phyloP scores from a whole-genome alignment of 2,113 vertebrate genomes.

The Motacilla alba region DNA sequence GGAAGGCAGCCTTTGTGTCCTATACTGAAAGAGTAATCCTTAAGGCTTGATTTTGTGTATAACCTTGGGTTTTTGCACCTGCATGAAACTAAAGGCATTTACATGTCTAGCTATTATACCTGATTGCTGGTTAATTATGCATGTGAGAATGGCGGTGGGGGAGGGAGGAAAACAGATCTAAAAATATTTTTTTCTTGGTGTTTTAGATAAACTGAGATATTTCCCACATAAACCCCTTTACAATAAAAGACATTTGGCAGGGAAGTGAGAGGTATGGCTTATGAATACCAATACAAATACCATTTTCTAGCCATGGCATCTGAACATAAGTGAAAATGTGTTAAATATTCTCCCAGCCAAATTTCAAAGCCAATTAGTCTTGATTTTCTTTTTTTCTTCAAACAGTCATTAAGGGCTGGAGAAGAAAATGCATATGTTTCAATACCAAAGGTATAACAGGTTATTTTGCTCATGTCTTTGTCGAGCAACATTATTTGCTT shows the following conservation, averaged over 20 bases:
- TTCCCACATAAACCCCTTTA: neutral
- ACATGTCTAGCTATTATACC: conserved; percentile 53
- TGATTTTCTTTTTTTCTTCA: neutral
- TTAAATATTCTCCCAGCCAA: neutral
- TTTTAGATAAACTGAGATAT: neutral
- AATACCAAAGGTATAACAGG: neutral
- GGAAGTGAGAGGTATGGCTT: neutral
- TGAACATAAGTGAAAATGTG: neutral
- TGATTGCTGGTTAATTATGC: conserved; percentile 62
- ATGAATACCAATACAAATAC: neutral
- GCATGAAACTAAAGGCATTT: conserved; percentile 38
- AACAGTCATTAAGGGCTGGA: neutral
- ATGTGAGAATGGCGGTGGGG: neutral
- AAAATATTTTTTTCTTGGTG: conserved; percentile 7
- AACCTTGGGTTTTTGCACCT: conserved; percentile 53
- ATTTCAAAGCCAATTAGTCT: conserved; percentile 21
- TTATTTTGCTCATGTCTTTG: neutral
- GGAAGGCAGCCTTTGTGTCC: conserved; percentile 4
- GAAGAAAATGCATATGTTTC: neutral
- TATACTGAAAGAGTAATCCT: neutral
- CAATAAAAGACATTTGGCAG: neutral
- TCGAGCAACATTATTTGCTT: neutral
- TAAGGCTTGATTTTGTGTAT: conserved; percentile 29
- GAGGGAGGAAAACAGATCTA: conserved; percentile 3
- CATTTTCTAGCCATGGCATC: conserved; percentile 1